Base-by-base conservation (phyloP, 2,113 vertebrate species). In the Maccullochella peelii region DNA sequence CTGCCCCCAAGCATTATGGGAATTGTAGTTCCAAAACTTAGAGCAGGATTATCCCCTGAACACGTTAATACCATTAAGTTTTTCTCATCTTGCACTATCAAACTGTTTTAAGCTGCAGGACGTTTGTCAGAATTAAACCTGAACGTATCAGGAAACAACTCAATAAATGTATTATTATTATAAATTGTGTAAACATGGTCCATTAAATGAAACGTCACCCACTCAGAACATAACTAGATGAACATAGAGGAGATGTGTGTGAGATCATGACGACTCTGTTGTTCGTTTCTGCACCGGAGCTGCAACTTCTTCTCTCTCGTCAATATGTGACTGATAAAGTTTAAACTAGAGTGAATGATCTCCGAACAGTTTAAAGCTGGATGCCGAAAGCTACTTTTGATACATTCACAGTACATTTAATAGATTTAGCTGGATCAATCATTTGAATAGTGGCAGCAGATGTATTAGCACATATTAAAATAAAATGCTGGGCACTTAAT, bases 211-310 rank as follows among this genome's bases (percentile, higher is more conserved):
- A 27, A 1, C 12, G 15, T 58, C n/a, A 25, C 11, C 57, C 57
- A 58, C 25, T 58, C n/a, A 27, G 25, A 30, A 30, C 30, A 59
- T 30, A 25, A 25, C 14, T 0, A 25, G 1, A 25, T 27, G 6
- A 15, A 12, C 10, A 6, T 27, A 7, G 5, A 12, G 16, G 2
- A 12, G 11, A 27, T 15, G 6, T 14, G 25, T 27, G 2, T 27
- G 62, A 33, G 18, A 30, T 30, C 27, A 54, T 10, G 52, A 54
- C 52, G 33, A 33, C 33, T 42, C 42, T 42, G 11, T 42, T 42
- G 9, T 11, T 42, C 40, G 40, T 42, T 10, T 86, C 79, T 23
- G 18, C 57, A 33, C 33, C 58, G 3, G 23, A 67, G 49, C 86
- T 52, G 55, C 57, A 58, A 12, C 62, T 58, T 67, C 27, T 15